These are phyloP conservation scores for Capitulum mitella DNA, from an alignment of 2,888 invertebrate genomes.

Conservation along the genomic window DNA sequence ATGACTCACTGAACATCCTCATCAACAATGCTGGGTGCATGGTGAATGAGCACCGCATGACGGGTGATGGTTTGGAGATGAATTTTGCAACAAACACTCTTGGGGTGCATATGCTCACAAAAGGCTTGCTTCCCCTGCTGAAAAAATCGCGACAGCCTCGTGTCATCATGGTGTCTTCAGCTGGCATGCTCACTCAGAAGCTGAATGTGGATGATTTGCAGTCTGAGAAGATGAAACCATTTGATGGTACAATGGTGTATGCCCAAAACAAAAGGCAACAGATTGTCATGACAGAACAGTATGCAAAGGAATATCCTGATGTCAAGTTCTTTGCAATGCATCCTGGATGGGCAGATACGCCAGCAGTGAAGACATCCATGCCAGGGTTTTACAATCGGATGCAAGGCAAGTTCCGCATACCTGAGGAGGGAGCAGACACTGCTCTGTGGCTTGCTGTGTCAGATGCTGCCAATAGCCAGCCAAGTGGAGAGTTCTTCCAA, in stretches of 20 bases:
- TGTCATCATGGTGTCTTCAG: constrained; percentile 46
- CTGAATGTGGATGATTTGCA: constrained; percentile 45
- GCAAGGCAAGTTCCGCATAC: constrained; percentile 44
- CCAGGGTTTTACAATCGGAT: constrained; percentile 45
- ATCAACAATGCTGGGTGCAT: constrained; percentile 50
- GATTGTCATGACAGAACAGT: constrained; percentile 45
- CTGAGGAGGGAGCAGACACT: constrained; percentile 48
- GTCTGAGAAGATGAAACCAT: constrained; percentile 44
- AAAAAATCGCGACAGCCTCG: constrained; percentile 42
- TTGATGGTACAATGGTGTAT: constrained; percentile 48
- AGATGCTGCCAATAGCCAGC: constrained; percentile 39
- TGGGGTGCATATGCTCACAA: constrained; percentile 45
- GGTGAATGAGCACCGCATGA: constrained; percentile 43
- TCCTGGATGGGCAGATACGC: constrained; percentile 50
- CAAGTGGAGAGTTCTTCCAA: constrained; percentile 46
- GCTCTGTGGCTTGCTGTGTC: constrained; percentile 46
- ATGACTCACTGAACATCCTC: constrained; percentile 43
- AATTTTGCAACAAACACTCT: constrained; percentile 49
- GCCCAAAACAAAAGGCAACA: constrained; percentile 49
- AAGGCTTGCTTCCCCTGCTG: constrained; percentile 42
- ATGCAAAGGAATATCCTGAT: constrained; percentile 43
- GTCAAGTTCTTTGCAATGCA: constrained; percentile 48
- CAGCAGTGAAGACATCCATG: constrained; percentile 42
- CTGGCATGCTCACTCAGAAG: constrained; percentile 48
- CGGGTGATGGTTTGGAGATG: constrained; percentile 44